A percentile compares a stretch with the other conserved stretches of the same genome.
phyloP scores from a whole-genome alignment of 2,888 invertebrate genomes.

The Polietes domitor region DNA sequence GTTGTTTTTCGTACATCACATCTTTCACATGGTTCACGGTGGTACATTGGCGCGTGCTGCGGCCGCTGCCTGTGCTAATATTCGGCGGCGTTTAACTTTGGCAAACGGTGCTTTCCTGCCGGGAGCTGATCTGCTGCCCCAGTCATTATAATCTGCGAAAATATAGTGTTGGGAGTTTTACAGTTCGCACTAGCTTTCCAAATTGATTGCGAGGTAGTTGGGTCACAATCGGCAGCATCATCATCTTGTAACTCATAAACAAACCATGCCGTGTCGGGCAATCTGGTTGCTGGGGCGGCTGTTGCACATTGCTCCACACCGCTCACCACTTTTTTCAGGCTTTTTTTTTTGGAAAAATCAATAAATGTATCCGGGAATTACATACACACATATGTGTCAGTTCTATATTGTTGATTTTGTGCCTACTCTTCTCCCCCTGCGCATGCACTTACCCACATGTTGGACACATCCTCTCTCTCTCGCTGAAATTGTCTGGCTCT shows the following conservation, averaged over 20 bases:
- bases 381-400: too few species aligned
- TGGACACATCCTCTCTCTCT: conserved; percentile 6
- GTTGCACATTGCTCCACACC: conserved; percentile 55
- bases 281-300: conserved; percentile 40
- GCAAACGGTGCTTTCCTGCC: conserved; percentile 44
- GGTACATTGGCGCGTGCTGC: conserved; percentile 59
- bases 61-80: background rate
- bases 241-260: too few species aligned
- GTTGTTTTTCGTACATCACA: background rate
- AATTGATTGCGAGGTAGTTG: background rate
- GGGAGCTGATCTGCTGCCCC: background rate
- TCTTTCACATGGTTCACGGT: background rate
- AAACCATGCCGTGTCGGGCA: background rate
- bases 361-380: conserved; percentile 61
- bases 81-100: conserved; percentile 33
- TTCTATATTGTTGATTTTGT: background rate
- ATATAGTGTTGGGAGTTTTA: conserved; percentile 37
- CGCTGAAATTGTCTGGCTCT: conserved; percentile 24
- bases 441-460: conserved; percentile 49
- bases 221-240: too few species aligned
- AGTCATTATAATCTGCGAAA: conserved; percentile 9
- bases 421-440: conserved; percentile 41
- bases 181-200: conserved; percentile 35
- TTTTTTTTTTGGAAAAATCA: conserved; percentile 60
- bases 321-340: background rate